Evolutionary conservation across 1,140 invertebrate genomes (phyloP).

Genomic region (Antheraea pernyi): DNA sequence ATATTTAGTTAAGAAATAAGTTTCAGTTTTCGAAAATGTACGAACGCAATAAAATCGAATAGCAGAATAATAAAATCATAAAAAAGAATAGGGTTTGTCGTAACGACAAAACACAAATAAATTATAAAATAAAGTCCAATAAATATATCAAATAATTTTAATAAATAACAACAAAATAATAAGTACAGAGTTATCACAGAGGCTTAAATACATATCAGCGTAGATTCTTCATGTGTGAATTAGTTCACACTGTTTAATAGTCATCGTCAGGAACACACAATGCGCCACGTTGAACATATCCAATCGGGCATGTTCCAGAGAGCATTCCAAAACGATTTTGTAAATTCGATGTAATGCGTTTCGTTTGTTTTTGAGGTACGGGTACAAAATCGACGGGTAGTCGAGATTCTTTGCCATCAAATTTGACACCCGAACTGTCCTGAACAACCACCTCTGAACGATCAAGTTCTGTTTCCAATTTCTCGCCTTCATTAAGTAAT

Average conservation of each 20-base stretch:
- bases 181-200: no score
- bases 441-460: background rate
- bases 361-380: background rate
- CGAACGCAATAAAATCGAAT: no score
- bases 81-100: no score
- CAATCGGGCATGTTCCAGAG: constrained; percentile 4
- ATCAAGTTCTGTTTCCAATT: background rate
- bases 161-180: no score
- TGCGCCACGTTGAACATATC: background rate
- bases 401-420: background rate
- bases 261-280: constrained; percentile 13
- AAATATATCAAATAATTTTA: no score
- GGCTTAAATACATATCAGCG: no score
- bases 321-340: background rate
- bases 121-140: no score
- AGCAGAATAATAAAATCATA: no score
- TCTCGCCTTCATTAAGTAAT: background rate
- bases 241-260: background rate
- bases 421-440: background rate
- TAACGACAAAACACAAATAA: no score
- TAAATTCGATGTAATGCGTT: constrained; percentile 1
- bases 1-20: no score
- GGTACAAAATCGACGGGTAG: background rate
- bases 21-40: no score
- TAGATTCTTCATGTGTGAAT: no score